Percentiles rank a stretch among this genome's conserved stretches.
Conservation (phyloP, 2,113 vertebrate genomes). For the Litocranius walleri region DNA sequence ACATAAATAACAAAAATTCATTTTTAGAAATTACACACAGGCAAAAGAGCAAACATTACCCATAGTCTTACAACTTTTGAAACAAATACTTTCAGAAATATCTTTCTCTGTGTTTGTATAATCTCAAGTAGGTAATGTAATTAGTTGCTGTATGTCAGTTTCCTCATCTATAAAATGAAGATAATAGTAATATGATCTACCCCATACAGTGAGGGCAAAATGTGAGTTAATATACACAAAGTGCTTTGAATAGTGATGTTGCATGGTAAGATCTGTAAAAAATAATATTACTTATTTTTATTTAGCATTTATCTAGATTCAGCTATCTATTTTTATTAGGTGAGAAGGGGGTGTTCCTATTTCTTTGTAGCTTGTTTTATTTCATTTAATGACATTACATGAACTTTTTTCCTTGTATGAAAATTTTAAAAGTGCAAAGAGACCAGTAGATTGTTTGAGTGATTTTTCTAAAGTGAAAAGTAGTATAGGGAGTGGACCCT, state of each 20-base stretch:
- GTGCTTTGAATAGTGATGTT: background rate
- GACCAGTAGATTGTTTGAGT: background rate
- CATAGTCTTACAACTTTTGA: background rate
- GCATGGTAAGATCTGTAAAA: background rate
- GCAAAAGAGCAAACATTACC: background rate
- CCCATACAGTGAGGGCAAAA: background rate
- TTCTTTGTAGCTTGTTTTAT: background rate
- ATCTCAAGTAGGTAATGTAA: background rate
- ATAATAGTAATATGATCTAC: background rate
- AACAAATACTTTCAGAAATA: background rate
- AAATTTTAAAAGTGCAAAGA: slow-evolving; percentile 30
- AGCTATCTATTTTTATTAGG: background rate
- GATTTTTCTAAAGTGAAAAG: slow-evolving; percentile 28
- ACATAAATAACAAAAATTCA: background rate
- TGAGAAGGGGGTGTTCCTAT: background rate
- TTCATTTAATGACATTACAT: background rate
- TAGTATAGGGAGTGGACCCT: background rate
- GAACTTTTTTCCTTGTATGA: background rate
- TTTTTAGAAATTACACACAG: background rate
- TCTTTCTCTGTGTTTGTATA: background rate
- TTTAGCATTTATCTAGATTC: background rate
- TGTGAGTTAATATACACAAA: background rate
- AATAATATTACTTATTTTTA: background rate
- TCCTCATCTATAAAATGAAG: background rate
- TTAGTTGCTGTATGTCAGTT: background rate